Evolutionary conservation across 2,797 vertebrate genomes (phyloP), one percentile per base, ranked within the genome.

Genomic region (Cyclopterus lumpus): DNA sequence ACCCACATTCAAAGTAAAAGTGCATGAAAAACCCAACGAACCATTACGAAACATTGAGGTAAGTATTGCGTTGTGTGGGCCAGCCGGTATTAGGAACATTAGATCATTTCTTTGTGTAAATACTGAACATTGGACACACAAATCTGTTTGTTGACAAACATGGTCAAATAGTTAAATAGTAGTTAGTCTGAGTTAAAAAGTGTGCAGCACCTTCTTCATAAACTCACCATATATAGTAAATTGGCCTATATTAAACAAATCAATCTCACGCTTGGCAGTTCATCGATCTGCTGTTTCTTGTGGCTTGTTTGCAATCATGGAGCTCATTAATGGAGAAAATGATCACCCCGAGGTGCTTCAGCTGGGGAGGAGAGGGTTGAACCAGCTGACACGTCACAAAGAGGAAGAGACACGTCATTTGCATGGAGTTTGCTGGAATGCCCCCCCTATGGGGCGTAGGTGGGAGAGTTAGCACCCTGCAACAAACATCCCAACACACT

Each of bases 381-480:
- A 75, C 38, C 36, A 67, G 68, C 28, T 78, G 63, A 55, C 40
- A 51, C 61, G 42, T 4, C 18, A 46, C 20, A n/a, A 49, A 24
- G 12, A 55, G 54, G 24, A 69, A 38, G 48, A 34, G 48, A 36
- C 61, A 48, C 74, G 82, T 86, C 62, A 87, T 90, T 89, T 89
- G 77, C 87, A 84, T 88, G 80, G 51, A 60, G 79, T 88, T 86
- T 82, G 54, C 48, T 79, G 87, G 88, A 93, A 91, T 89, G 79
- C 53, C 18, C 69, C 78, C 73, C 73, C 68, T 58, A 59, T 80
- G 78, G 80, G 80, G 82, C 14, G 36, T 84, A 78, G 88, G 88
- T 84, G 90, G 80, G 87, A 89, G 88, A 89, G 90, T 92, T 89
- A 88, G 81, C 90, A 88, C 81, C 87, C 86, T 75, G 71, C 67